Evolutionary conservation across 2,797 vertebrate genomes (phyloP), one percentile per base, ranked within the genome.

Genomic region (Alosa sapidissima): DNA sequence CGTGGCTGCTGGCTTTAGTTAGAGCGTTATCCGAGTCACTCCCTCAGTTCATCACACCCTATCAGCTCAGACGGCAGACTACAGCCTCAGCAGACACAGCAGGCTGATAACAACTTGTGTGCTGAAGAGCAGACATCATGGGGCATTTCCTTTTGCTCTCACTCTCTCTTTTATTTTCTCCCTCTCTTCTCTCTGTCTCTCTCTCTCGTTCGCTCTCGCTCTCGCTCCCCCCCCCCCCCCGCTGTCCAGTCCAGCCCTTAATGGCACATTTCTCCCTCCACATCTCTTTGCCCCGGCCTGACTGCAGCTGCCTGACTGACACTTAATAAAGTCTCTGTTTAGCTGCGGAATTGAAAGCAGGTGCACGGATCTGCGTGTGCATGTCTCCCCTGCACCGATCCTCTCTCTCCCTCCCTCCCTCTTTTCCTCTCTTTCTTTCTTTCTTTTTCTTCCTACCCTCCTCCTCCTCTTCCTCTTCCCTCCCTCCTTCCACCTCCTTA

Each of bases 341-440:
- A 55, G 85, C 49, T 51, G 85, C 16, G 52, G n/a, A 84, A 90
- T 90, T 89, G 85, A 88, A 89, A 90, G 84, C 90, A 91, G 88
- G 87, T 89, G 87, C 52, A 78, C 28, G 65, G 60, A 36, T 81
- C 62, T 84, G 72, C 41, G 41, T 78, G 41, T 78, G 72, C 41
- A 45, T 78, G 72, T 47, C 72, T 78, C 72, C 68, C 72, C 72
- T 78, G 14, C 36, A 8, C 36, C 72, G 72, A 78, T 78, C 72
- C 72, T 78, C 72, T 19, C 16, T 9, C 41, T 78, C 16, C 47
- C 13, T 41, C 68, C 14, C 33, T 75, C 6, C 45, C 21, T 75
- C 14, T 75, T 5, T 41, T 36, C 6, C 65, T 14, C 10, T 33
- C 7, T 60, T 0, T 60, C 19, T 21, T 19, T 65, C 8, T 14